Conservation (phyloP, 1,140 invertebrate species). For the Eupristina koningsbergeri region DNA sequence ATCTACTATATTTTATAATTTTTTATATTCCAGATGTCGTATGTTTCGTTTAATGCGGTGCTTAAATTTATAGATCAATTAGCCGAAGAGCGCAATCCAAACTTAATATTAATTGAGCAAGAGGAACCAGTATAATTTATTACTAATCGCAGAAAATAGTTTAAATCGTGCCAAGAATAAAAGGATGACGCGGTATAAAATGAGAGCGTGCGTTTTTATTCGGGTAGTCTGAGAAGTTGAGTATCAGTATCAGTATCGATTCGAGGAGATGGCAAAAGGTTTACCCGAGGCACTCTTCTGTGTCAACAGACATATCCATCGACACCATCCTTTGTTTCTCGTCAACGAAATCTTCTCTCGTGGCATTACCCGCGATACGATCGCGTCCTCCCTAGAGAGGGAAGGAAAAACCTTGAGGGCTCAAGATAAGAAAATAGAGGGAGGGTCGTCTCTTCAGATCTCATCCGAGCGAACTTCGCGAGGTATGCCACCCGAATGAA, state of each 20-base stretch:
- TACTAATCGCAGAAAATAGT: not conserved
- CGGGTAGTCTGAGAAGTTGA: too few relatives aligned
- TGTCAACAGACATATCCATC: not conserved
- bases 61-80: not conserved
- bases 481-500: conserved; percentile 55
- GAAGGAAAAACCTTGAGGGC: conserved; percentile 47
- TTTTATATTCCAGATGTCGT: not conserved
- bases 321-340: not conserved
- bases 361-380: conserved; percentile 19
- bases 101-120: too few relatives aligned
- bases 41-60: not conserved
- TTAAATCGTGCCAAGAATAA: too few relatives aligned
- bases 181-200: too few relatives aligned
- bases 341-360: not conserved
- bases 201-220: too few relatives aligned
- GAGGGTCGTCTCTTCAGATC: conserved; percentile 59
- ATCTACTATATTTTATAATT: not conserved
- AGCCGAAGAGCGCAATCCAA: not conserved
- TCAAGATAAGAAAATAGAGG: conserved; percentile 57
- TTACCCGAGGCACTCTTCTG: not conserved
- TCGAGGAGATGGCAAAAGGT: not conserved
- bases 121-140: too few relatives aligned
- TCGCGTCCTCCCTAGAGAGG: conserved; percentile 26
- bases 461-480: conserved; percentile 51
- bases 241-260: too few relatives aligned